Conservation (phyloP, 2,888 invertebrate species). For the Tipula helvola region DNA sequence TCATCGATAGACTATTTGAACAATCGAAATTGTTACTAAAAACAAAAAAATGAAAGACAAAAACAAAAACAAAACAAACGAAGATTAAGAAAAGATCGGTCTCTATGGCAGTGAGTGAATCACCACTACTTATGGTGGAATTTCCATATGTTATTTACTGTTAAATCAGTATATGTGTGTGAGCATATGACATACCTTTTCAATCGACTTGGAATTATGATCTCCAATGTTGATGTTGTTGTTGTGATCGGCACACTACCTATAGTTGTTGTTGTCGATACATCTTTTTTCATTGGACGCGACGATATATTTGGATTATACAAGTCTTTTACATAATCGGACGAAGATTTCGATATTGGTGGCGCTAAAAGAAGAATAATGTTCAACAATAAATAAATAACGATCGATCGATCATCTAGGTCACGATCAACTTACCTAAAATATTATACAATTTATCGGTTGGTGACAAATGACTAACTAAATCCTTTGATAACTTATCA, state of each 20-base stretch:
- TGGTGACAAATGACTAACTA: conserved; percentile 47
- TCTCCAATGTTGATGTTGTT: background rate
- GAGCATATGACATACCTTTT: background rate
- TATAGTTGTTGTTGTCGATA: conserved; percentile 18
- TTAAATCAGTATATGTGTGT: background rate
- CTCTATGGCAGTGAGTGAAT: background rate
- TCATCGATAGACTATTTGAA: background rate
- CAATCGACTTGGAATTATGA: background rate
- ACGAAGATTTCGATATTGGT: conserved; percentile 28
- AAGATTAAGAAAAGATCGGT: background rate
- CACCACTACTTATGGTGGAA: background rate
- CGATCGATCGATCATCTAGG: background rate
- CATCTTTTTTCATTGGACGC: conserved; percentile 21
- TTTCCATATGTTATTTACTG: background rate
- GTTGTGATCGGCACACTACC: background rate
- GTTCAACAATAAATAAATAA: background rate
- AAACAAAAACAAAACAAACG: background rate
- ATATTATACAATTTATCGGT: conserved; percentile 54
- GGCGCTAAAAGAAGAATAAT: conserved; percentile 22
- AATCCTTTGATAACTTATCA: conserved; percentile 53
- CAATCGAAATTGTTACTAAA: conserved; percentile 7
- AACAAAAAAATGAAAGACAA: background rate
- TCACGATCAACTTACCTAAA: conserved; percentile 35
- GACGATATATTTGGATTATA: conserved; percentile 33
- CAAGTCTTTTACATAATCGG: conserved; percentile 32